phyloP scores from a whole-genome alignment of 2,797 vertebrate species.

The Pachyuromys duprasi region DNA sequence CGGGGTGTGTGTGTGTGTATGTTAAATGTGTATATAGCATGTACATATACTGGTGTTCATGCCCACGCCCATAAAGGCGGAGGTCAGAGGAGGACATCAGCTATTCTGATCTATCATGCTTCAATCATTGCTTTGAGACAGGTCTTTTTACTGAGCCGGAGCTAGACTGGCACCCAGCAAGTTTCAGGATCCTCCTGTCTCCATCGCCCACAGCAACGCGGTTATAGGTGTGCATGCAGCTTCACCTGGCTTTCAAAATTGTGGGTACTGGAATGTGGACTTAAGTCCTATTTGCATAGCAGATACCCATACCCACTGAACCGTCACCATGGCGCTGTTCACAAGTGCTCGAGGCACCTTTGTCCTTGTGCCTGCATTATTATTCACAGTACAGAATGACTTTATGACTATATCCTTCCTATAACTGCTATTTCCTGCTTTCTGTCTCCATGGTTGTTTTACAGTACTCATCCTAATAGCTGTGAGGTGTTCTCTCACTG shows the following conservation, averaged over 20 bases:
- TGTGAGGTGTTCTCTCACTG: not conserved
- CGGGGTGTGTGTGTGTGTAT: not conserved
- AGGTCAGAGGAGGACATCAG: not conserved
- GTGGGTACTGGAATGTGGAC: not conserved
- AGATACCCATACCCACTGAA: not conserved
- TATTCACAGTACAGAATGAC: not conserved
- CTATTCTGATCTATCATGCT: not conserved
- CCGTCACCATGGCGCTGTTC: not conserved
- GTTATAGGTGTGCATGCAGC: not conserved
- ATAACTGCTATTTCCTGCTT: not conserved
- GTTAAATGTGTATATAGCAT: not conserved
- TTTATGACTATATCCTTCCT: not conserved
- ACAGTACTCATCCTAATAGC: not conserved
- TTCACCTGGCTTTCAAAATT: not conserved
- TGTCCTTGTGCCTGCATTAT: not conserved
- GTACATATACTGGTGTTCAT: too few species aligned
- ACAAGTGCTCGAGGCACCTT: not conserved
- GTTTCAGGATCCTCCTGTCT: not conserved
- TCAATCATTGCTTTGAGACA: not conserved
- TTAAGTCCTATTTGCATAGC: not conserved
- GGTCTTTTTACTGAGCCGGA: not conserved
- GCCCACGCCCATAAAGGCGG: not conserved
- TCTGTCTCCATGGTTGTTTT: not conserved
- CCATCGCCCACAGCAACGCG: not conserved
- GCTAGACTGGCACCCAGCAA: not conserved